phyloP scores from a whole-genome alignment of 2,113 vertebrate species.

The Nannobrachium achirus region DNA sequence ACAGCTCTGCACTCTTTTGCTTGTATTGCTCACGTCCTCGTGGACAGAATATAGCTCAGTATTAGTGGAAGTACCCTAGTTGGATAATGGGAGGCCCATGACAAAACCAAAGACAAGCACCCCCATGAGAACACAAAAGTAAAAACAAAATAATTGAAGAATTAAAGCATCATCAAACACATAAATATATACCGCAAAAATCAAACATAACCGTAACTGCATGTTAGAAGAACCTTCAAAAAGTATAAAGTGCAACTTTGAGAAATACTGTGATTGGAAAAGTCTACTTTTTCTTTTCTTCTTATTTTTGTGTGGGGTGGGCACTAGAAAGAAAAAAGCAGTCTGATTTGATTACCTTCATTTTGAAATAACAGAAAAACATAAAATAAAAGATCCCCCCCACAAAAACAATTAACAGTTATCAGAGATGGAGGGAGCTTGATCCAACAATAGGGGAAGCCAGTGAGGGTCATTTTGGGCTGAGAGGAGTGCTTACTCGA shows the following conservation, averaged over 20 bases:
- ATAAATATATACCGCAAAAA: constrained; percentile 47
- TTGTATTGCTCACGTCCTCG: constrained; percentile 46
- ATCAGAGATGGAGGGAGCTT: no score
- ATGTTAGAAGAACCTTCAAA: constrained; percentile 44
- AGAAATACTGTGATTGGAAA: constrained; percentile 69
- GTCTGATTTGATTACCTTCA: no score
- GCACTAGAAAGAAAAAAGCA: neutral
- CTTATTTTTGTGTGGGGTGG: neutral
- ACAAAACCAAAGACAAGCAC: neutral
- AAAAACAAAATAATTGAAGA: constrained; percentile 9
- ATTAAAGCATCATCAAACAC: constrained; percentile 52
- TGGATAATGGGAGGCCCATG: constrained; percentile 19
- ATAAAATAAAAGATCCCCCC: no score
- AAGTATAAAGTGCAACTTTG: constrained; percentile 76
- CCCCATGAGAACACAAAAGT: constrained; percentile 28
- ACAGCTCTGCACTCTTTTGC: neutral
- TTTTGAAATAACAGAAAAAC: no score
- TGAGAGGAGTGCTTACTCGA: no score
- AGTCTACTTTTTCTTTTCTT: constrained; percentile 36
- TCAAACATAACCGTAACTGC: constrained; percentile 23
- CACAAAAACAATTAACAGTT: no score
- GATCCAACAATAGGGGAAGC: no score
- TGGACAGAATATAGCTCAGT: constrained; percentile 31
- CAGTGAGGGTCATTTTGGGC: no score
- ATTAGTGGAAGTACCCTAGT: constrained; percentile 53